Percentiles rank a stretch among this genome's conserved stretches.
These are phyloP conservation scores for Carcharodon carcharias DNA, from an alignment of 2,797 vertebrate species.

Conservation along the genomic window DNA sequence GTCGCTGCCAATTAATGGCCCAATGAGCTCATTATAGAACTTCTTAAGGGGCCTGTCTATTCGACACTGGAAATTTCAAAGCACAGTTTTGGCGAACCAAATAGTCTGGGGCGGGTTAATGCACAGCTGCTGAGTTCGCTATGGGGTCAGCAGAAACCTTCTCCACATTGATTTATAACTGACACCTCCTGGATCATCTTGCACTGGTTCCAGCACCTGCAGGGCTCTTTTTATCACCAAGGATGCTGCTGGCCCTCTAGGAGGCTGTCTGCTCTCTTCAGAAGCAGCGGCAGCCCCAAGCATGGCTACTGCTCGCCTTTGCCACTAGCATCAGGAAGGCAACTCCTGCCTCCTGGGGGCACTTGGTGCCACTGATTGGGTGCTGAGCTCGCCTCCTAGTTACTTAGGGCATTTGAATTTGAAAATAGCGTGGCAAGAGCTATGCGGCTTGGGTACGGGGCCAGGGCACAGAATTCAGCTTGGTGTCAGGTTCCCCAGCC, in stretches of 20 bases:
- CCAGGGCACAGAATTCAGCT: neutral
- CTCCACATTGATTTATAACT: neutral
- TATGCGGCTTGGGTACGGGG: too few species aligned
- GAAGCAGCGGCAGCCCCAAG: neutral
- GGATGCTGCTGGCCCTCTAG: neutral
- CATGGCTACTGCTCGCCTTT: neutral
- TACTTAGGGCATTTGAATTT: neutral
- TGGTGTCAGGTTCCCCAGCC: neutral
- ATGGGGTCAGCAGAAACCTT: neutral
- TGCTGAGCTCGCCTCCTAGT: neutral
- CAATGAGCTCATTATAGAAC: neutral
- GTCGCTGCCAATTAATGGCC: too few species aligned
- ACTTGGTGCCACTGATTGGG: neutral
- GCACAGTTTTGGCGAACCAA: too few species aligned
- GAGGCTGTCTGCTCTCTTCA: neutral
- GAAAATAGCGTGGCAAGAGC: neutral
- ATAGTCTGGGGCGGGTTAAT: neutral
- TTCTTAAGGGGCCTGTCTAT: neutral
- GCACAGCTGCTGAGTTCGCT: neutral
- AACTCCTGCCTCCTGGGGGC: neutral
- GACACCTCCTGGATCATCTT: neutral
- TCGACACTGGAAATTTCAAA: neutral
- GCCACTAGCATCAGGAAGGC: neutral
- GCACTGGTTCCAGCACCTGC: neutral
- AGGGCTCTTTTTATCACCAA: neutral